phyloP scores from a whole-genome alignment of 2,888 invertebrate species.

The Coleophora flavipennella region DNA sequence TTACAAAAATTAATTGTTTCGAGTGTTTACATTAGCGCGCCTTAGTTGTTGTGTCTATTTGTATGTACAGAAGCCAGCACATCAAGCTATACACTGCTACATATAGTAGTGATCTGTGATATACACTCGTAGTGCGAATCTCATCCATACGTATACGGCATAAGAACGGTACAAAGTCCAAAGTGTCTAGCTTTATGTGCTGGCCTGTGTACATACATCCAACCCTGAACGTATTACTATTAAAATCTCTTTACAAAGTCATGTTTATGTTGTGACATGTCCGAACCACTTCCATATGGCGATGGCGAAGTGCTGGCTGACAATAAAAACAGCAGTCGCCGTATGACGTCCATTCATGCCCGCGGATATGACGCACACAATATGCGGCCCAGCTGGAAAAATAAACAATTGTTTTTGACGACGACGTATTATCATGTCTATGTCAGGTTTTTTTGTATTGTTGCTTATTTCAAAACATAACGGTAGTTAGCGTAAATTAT shows the following conservation, averaged over 20 bases:
- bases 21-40: too few relatives aligned
- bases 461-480: background rate
- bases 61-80: too few relatives aligned
- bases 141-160: too few relatives aligned
- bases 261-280: conserved; percentile 9
- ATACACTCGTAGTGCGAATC: too few relatives aligned
- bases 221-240: too few relatives aligned
- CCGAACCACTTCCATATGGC: conserved; percentile 3
- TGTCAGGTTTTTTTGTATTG: conserved; percentile 1
- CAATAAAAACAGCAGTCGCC: conserved; percentile 30
- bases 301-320: conserved; percentile 10
- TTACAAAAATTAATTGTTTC: too few relatives aligned
- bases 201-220: too few relatives aligned
- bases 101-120: too few relatives aligned
- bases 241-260: conserved; percentile 1
- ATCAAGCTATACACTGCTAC: too few relatives aligned
- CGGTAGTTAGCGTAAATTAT: background rate
- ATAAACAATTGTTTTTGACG: conserved; percentile 8
- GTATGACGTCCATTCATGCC: conserved; percentile 30
- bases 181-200: too few relatives aligned
- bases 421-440: background rate
- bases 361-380: conserved; percentile 28
- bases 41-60: too few relatives aligned
- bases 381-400: conserved; percentile 9
- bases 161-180: too few relatives aligned